phyloP scores from a whole-genome alignment of 2,113 vertebrate genomes.

The Paramisgurnus dabryanus region DNA sequence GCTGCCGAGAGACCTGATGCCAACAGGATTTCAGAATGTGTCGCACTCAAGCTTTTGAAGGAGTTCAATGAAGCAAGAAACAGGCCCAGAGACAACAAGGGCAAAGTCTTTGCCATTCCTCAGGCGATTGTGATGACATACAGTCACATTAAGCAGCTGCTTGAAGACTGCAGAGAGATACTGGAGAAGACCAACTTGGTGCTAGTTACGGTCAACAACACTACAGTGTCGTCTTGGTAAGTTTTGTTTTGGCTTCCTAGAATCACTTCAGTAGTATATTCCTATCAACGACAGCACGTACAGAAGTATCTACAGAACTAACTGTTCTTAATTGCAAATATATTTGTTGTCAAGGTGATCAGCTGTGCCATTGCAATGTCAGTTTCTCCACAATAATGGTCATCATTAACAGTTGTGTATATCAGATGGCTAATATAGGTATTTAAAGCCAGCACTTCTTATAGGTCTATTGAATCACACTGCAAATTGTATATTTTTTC shows the following conservation, averaged over 20 bases:
- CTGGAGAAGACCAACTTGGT: slow-evolving; percentile 14
- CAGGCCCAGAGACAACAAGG: slow-evolving; percentile 44
- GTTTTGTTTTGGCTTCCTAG: neutral
- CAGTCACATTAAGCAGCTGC: too few species aligned
- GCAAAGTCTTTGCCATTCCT: neutral
- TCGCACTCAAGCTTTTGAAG: slow-evolving; percentile 36
- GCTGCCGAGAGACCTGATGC: slow-evolving; percentile 39
- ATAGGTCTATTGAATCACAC: too few species aligned
- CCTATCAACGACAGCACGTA: too few species aligned
- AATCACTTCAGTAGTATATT: neutral
- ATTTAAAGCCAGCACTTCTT: too few species aligned
- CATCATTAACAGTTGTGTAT: too few species aligned
- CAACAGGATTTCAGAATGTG: slow-evolving; percentile 44
- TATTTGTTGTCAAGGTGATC: too few species aligned
- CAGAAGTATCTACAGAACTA: too few species aligned
- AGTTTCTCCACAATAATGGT: too few species aligned
- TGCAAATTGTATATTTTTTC: too few species aligned
- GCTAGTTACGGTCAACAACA: slow-evolving; percentile 4
- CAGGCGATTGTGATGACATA: slow-evolving; percentile 13
- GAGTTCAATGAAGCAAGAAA: slow-evolving; percentile 45
- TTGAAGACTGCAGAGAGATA: slow-evolving; percentile 27
- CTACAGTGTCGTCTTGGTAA: slow-evolving; percentile 38
- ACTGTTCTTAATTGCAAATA: neutral
- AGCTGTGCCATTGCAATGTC: too few species aligned
- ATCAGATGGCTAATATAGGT: too few species aligned